These are phyloP conservation scores for Thripadectes ignobilis DNA, from an alignment of 2,797 vertebrate species.

Conservation along the genomic window DNA sequence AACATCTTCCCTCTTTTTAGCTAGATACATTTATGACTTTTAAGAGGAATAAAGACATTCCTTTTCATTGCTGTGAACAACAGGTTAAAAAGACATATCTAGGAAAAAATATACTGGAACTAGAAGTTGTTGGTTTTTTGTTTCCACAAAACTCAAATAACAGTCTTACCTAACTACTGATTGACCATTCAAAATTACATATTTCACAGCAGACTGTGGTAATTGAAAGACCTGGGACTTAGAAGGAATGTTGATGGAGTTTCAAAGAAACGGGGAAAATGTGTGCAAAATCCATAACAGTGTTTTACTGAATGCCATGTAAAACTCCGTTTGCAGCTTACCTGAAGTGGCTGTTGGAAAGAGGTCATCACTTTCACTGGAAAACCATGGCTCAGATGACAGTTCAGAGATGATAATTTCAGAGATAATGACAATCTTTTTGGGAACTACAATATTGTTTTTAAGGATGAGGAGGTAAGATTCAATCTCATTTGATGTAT, in stretches of 20 bases:
- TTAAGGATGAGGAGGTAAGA: neutral
- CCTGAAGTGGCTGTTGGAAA: neutral
- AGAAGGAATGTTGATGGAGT: neutral
- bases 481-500: neutral
- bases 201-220: neutral
- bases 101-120: neutral
- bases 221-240: neutral
- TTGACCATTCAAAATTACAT: neutral
- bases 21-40: neutral
- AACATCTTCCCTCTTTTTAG: neutral
- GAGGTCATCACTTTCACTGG: neutral
- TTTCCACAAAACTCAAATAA: neutral
- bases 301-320: neutral
- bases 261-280: neutral
- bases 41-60: neutral
- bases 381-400: neutral
- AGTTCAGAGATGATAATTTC: neutral
- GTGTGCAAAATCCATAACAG: rapidly evolving
- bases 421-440: neutral
- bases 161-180: neutral
- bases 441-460: neutral
- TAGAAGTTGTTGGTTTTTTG: neutral
- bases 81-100: neutral
- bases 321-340: neutral
- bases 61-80: neutral